phyloP scores from a whole-genome alignment of 1,140 invertebrate genomes.

The Muscidifurax raptorellus region DNA sequence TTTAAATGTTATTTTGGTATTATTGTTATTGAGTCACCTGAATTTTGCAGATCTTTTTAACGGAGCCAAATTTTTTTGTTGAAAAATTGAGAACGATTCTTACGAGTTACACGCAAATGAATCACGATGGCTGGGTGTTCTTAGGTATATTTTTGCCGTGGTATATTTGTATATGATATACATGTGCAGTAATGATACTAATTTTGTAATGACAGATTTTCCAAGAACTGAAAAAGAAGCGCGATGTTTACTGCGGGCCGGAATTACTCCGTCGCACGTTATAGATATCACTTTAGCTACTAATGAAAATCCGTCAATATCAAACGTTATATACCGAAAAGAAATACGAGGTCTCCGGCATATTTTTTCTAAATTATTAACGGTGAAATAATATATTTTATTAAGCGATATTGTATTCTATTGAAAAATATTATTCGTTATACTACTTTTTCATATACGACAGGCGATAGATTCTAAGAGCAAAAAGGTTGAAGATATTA shows the following conservation, averaged over 20 bases:
- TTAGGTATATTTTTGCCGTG: conserved; percentile 59
- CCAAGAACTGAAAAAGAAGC: conserved; percentile 73
- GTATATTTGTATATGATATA: no score
- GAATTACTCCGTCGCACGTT: conserved; percentile 75
- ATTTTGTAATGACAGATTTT: conserved; percentile 59
- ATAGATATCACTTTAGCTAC: conserved; percentile 67
- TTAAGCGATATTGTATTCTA: conserved; percentile 23
- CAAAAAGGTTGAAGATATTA: conserved; percentile 61
- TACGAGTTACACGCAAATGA: conserved; percentile 45
- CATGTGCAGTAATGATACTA: background rate
- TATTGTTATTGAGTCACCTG: background rate
- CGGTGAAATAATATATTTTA: conserved; percentile 48
- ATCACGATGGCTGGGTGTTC: conserved; percentile 64
- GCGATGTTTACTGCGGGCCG: conserved; percentile 67
- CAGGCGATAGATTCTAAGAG: conserved; percentile 60
- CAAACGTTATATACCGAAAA: conserved; percentile 22
- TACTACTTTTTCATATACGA: background rate
- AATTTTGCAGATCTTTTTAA: conserved; percentile 14
- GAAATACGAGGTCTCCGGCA: conserved; percentile 56
- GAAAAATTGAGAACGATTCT: conserved; percentile 56
- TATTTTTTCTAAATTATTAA: conserved; percentile 58
- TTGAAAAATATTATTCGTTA: background rate
- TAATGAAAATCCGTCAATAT: background rate
- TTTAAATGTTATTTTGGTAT: background rate
- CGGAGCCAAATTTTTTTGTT: conserved; percentile 56